Evolutionary conservation across 2,113 vertebrate genomes (phyloP).

Genomic region (Fregetta grallaria): DNA sequence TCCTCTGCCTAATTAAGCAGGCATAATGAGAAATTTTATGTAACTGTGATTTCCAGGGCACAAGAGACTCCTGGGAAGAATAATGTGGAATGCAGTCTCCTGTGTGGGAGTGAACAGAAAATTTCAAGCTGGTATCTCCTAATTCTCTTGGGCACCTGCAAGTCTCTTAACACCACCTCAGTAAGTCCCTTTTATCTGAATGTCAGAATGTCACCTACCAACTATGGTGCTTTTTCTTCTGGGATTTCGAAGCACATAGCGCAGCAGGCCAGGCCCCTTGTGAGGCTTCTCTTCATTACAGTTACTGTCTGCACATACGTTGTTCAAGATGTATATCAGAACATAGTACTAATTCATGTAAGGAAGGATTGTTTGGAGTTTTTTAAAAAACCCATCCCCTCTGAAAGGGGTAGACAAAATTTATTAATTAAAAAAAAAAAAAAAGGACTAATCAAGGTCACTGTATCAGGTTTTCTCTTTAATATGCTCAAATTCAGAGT

Average conservation of each 20-base stretch:
- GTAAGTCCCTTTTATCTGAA: not conserved
- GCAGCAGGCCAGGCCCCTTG: not conserved
- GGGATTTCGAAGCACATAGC: not conserved
- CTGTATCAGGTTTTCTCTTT: not conserved
- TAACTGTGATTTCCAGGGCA: not conserved
- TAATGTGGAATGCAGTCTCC: not conserved
- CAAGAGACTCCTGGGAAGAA: not conserved
- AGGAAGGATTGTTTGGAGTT: not conserved
- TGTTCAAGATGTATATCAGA: not conserved
- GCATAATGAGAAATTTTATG: not conserved
- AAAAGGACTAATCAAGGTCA: not conserved
- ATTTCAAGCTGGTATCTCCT: not conserved
- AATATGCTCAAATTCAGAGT: not conserved
- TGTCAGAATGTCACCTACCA: not conserved
- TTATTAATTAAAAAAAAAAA: not conserved
- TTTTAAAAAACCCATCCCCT: not conserved
- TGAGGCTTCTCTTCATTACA: not conserved
- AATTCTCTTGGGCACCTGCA: not conserved
- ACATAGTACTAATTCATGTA: not conserved
- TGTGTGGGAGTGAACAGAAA: not conserved
- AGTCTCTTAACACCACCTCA: not conserved
- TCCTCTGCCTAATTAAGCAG: conserved; percentile 14
- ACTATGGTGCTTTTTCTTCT: not conserved
- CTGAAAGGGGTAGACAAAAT: not conserved
- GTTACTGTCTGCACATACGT: not conserved